A percentile compares a stretch with the other conserved stretches of the same genome.
phyloP scores from a whole-genome alignment of 2,113 vertebrate genomes.

The Oxyura jamaicensis region DNA sequence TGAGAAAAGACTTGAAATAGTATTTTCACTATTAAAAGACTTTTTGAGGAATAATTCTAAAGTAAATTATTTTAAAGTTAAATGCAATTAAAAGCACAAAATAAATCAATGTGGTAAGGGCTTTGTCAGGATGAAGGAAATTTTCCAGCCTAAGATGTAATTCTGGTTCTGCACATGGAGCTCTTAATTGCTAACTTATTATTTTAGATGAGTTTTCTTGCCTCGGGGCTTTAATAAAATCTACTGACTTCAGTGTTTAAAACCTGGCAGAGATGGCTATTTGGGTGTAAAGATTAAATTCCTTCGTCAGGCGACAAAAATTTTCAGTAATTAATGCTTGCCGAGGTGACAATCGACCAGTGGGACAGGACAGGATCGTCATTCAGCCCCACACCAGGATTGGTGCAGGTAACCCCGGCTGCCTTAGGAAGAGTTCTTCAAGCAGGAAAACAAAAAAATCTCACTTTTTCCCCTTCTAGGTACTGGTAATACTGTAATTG shows the following conservation, averaged over 20 bases:
- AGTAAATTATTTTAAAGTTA: not conserved
- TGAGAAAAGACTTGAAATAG: not conserved
- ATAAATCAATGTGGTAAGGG: not conserved
- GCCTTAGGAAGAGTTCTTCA: not conserved
- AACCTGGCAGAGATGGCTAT: not conserved
- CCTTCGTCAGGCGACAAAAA: not conserved
- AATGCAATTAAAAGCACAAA: not conserved
- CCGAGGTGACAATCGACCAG: not conserved
- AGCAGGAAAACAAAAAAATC: fast-evolving
- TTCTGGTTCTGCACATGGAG: not conserved
- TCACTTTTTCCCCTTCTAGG: constrained; percentile 67
- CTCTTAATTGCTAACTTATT: not conserved
- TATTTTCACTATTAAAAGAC: not conserved
- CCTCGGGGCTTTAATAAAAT: not conserved
- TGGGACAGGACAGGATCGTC: not conserved
- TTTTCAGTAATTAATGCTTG: not conserved
- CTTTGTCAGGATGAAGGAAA: not conserved
- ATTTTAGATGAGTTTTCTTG: constrained; percentile 2
- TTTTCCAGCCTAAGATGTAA: not conserved
- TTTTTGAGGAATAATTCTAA: not conserved
- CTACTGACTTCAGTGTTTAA: not conserved
- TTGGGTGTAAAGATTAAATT: not conserved
- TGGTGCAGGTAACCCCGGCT: not conserved
- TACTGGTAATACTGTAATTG: constrained; percentile 95
- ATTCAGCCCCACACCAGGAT: not conserved